phyloP scores from a whole-genome alignment of 2,888 invertebrate species.

The Ormyrus rosae region DNA sequence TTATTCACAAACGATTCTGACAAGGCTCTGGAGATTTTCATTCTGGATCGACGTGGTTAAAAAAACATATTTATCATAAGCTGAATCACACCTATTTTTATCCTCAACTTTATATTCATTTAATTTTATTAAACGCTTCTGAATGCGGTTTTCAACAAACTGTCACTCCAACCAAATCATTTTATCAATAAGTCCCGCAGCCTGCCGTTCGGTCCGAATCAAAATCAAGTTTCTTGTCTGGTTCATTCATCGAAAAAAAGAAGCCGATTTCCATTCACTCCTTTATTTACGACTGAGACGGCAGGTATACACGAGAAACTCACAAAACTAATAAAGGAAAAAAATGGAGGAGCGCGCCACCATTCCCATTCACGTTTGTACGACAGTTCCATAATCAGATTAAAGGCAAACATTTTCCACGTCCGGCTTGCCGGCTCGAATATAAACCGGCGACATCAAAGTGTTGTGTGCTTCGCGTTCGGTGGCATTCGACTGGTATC shows the following conservation, averaged over 20 bases:
- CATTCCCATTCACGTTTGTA: constrained; percentile 26
- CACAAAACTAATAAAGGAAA: too few species aligned
- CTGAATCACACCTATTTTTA: not conserved
- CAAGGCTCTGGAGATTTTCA: too few species aligned
- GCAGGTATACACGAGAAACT: not conserved
- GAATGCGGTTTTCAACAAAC: constrained; percentile 7
- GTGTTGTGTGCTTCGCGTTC: constrained; percentile 3
- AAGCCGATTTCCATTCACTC: constrained; percentile 25
- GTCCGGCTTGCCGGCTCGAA: constrained; percentile 10
- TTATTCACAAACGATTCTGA: too few species aligned
- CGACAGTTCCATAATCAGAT: constrained; percentile 47
- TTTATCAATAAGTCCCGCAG: constrained; percentile 18
- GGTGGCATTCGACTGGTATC: too few species aligned
- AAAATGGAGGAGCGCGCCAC: constrained; percentile 21
- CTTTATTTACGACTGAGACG: constrained; percentile 34
- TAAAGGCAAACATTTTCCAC: constrained; percentile 49
- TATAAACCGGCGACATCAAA: constrained; percentile 45
- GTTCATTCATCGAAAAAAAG: constrained; percentile 17
- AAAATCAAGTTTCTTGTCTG: constrained; percentile 40
- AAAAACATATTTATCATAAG: not conserved
- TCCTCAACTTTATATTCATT: not conserved
- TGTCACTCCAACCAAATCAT: constrained; percentile 7
- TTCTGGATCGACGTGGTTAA: too few species aligned
- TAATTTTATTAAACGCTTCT: constrained; percentile 12
- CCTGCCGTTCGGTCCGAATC: not conserved